These are phyloP conservation scores for Lasioglossum oenotherae DNA, from an alignment of 2,888 invertebrate species.

Conservation along the genomic window DNA sequence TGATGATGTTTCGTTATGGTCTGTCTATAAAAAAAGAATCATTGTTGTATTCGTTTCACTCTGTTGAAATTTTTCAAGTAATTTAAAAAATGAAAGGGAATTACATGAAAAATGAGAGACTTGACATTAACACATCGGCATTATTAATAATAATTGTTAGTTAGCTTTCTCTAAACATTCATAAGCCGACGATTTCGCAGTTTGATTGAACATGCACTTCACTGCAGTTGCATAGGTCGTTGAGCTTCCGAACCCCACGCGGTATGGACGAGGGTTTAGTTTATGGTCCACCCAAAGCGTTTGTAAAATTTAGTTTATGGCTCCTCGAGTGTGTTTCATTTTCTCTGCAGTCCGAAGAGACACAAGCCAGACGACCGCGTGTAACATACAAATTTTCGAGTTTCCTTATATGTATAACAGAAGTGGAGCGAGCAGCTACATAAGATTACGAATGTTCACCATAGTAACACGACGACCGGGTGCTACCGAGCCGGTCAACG, in stretches of 20 bases:
- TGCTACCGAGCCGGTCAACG: slow-evolving; percentile 17
- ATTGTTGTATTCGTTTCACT: not conserved
- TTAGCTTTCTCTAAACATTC: not conserved
- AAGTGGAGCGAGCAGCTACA: not conserved
- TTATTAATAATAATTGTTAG: too few relatives aligned
- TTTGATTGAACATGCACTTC: not conserved
- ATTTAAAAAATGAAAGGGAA: not conserved
- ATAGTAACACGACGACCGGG: slow-evolving; percentile 10
- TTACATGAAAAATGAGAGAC: too few relatives aligned
- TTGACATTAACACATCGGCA: too few relatives aligned
- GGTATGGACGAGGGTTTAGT: not conserved
- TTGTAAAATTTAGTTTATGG: not conserved
- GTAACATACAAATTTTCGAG: not conserved
- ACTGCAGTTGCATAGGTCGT: slow-evolving; percentile 1
- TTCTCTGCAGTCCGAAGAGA: not conserved
- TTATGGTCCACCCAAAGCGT: not conserved
- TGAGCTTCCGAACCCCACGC: not conserved
- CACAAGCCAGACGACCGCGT: not conserved
- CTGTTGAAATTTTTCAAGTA: not conserved
- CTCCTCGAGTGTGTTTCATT: not conserved
- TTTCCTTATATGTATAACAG: not conserved
- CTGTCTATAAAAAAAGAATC: not conserved
- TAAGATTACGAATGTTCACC: not conserved
- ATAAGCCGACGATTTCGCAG: not conserved
- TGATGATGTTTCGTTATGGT: slow-evolving; percentile 30